Evolutionary conservation across 2,888 invertebrate species (phyloP), one percentile per base, ranked within the genome.

Genomic region (Sinotaia quadrata): DNA sequence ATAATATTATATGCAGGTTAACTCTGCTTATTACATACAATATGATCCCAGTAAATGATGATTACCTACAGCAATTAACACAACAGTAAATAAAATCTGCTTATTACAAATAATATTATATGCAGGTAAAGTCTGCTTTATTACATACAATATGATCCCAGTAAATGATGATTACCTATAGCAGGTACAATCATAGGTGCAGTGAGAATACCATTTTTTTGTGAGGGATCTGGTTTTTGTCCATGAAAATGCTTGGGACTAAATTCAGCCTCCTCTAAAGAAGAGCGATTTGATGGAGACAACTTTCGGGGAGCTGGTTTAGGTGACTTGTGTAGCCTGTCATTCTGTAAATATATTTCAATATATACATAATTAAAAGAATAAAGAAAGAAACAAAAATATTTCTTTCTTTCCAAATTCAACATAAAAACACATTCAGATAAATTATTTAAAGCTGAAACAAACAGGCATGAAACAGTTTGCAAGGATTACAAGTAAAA

Each of bases 101-200:
- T n/a, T n/a, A n/a, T n/a, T n/a, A n/a, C n/a, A n/a, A n/a, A n/a
- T n/a, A n/a, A n/a, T n/a, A n/a, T n/a, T n/a, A n/a, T n/a, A n/a
- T n/a, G n/a, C n/a, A n/a, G n/a, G n/a, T n/a, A n/a, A n/a, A n/a
- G n/a, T n/a, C n/a, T n/a, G n/a, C n/a, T n/a, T 34, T 41, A 44
- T 12, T 41, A 21, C 21, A 21, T 58, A 58, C 1, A 44, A n/a
- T 33, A 29, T 18, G 8, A 4, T 37, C 15, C 27, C 34, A 62
- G 36, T 36, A 27, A 4, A 44, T 24, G 21, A 49, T 27, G 27
- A 21, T 71, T 59, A 80, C 80, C 78, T 58, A 80, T 80, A 33
- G 78, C 78, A 41, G 80, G 80, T 21, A 80, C 76, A 51, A 75
- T 70, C 65, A 73, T 73, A 47, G 60, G 62, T 10, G 69, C 61